These are phyloP conservation scores for Atractosteus spatula DNA, from an alignment of 2,113 vertebrate species.

Conservation along the genomic window DNA sequence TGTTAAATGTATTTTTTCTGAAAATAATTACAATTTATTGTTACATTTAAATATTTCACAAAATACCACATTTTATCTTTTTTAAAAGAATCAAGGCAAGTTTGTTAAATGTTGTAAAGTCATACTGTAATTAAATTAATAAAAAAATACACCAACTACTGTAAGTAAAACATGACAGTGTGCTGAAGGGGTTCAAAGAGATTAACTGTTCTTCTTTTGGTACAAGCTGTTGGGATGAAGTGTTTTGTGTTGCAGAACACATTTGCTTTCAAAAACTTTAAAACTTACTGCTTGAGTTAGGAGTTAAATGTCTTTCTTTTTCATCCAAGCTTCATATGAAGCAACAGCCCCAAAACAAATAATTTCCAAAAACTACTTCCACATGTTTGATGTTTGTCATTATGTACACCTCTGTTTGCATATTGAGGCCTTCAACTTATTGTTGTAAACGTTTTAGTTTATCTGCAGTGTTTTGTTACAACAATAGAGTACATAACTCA, in stretches of 20 bases:
- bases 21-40: conserved; percentile 38
- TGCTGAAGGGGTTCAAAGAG: conserved; percentile 6
- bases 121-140: conserved; percentile 32
- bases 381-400: conserved; percentile 15
- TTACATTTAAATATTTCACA: conserved; percentile 44
- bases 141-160: conserved; percentile 54
- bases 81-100: conserved; percentile 47
- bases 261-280: too few relatives aligned
- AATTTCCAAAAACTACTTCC: conserved; percentile 19
- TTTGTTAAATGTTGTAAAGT: conserved; percentile 6
- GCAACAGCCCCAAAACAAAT: conserved; percentile 9
- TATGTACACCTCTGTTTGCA: conserved; percentile 51
- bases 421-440: conserved; percentile 36
- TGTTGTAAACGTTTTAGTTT: conserved; percentile 37
- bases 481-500: conserved; percentile 8
- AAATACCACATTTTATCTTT: conserved; percentile 34
- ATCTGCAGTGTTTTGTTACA: conserved; percentile 18
- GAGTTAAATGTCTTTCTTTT: too few relatives aligned
- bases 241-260: too few relatives aligned
- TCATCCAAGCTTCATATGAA: background rate
- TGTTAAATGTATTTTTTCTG: conserved; percentile 19
- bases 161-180: conserved; percentile 45
- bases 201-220: background rate
- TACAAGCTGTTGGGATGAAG: too few relatives aligned
- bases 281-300: too few relatives aligned